Conservation (phyloP, 2,888 invertebrate genomes). For the Apotomis capreana region DNA sequence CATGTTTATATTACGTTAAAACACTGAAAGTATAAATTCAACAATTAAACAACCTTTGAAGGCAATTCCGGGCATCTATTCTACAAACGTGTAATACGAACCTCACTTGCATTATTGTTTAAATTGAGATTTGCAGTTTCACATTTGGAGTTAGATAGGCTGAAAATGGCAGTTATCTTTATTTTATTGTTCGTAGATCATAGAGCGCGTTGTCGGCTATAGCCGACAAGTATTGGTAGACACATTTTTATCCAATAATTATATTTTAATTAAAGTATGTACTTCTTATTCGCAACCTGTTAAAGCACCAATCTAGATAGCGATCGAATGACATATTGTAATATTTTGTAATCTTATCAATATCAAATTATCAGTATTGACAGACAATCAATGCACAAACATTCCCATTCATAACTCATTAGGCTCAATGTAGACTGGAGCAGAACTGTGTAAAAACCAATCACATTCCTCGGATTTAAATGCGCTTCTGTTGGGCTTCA, state of each 20-base stretch:
- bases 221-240: not conserved
- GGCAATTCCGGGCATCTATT: no score
- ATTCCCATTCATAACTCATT: not conserved
- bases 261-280: not conserved
- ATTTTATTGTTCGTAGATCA: not conserved
- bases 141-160: no score
- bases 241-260: not conserved
- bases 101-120: no score
- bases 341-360: not conserved
- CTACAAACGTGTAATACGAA: no score
- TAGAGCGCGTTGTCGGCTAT: not conserved
- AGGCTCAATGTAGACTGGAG: no score
- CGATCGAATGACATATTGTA: not conserved
- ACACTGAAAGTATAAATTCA: no score
- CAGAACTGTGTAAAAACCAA: no score
- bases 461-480: no score
- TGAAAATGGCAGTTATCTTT: not conserved
- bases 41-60: no score
- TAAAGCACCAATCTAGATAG: not conserved
- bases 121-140: no score
- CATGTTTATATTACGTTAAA: no score
- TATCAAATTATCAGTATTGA: not conserved
- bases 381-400: not conserved
- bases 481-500: no score
- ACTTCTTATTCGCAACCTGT: not conserved